Evolutionary conservation across 2,797 vertebrate genomes (phyloP), one percentile per base, ranked within the genome.

Genomic region (Danio kyathit): DNA sequence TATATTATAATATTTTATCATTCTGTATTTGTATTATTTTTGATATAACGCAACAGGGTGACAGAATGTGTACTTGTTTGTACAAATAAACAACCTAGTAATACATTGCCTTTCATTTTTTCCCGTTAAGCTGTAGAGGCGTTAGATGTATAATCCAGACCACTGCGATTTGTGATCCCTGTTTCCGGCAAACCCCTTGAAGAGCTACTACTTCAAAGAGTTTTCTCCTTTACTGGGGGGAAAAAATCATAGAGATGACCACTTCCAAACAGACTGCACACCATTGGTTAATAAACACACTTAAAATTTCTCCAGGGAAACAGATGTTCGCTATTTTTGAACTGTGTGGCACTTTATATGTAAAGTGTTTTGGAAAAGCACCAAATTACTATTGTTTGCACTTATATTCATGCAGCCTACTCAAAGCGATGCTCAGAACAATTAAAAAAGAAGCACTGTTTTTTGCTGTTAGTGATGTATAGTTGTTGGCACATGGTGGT

Each of bases 401-500:
- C 19, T 56, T 65, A 65, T 64, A 72, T 82, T 66, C 49, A 57
- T 54, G 49, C 59, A 63, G 49, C 56, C 52, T 49, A 59, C 40
- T 17, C 43, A 61, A 65, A 48, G 63, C 48, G 52, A 77, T 10
- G 29, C 16, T 60, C 5, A 40, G 51, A 67, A 74, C 46, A 46
- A 69, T 81, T 57, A 38, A 65, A 80, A 74, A 49, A 73, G 40
- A 43, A 51, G n/a, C 14, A 14, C 76, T 41, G 66, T 51, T 38
- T 80, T 43, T 66, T 3, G 16, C 46, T 51, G 8, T 71, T 79
- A 49, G 52, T 69, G 51, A 77, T 81, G 60, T 29, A 38, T 16
- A 82, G 76, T 76, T 40, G 44, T 6, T 84, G 85, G 85, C 84
- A 84, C 83, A 85, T 17, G 87, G 51, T 79, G 76, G 67, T 88